Evolutionary conservation across 2,888 invertebrate genomes (phyloP), one percentile per base, ranked within the genome.

Genomic region (Sericinus montela): DNA sequence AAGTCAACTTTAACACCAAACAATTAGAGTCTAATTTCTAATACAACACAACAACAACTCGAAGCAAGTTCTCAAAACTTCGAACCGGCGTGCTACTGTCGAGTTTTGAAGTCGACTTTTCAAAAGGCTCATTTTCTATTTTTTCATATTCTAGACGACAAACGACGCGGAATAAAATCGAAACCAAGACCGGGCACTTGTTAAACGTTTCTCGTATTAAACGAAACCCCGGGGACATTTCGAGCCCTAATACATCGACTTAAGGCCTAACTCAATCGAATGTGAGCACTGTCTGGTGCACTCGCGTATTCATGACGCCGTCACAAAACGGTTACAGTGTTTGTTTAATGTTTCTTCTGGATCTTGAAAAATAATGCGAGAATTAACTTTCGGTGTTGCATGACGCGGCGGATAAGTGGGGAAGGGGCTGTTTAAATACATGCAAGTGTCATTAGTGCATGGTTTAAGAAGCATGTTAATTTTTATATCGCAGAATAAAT

Each of bases 1-100:
- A 74, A 75, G 52, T 62, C 54, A 56, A 67, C 76, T 62, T 56
- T 76, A 69, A 45, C 43, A 28, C 51, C n/a, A 29, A 6, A 0
- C 9, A 40, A 30, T 53, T 67, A 71, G 53, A 65, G 70, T 58
- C 53, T 44, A 64, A 48, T 63, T 75, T 72, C 19, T 44, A 39
- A 52, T 56, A 53, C 46, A 40, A 48, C 38, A 34, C 15, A 25
- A 36, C 45, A 54, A 55, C 49, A 57, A 57, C 53, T 55, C 62
- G 54, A 60, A 52, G 59, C 62, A 60, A 63, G 63, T 67, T 65
- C 66, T 67, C 66, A 57, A 66, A 67, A 64, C 63, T 59, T 58
- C 45, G 45, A 46, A 48, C 36, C 44, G 43, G 60, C 58, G 55
- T 60, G 63, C 58, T 54, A 57, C 56, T 56, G 60, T 58, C 45